These are phyloP conservation scores for Neelides sp. DNA, from an alignment of 1,140 invertebrate species.

Conservation along the genomic window DNA sequence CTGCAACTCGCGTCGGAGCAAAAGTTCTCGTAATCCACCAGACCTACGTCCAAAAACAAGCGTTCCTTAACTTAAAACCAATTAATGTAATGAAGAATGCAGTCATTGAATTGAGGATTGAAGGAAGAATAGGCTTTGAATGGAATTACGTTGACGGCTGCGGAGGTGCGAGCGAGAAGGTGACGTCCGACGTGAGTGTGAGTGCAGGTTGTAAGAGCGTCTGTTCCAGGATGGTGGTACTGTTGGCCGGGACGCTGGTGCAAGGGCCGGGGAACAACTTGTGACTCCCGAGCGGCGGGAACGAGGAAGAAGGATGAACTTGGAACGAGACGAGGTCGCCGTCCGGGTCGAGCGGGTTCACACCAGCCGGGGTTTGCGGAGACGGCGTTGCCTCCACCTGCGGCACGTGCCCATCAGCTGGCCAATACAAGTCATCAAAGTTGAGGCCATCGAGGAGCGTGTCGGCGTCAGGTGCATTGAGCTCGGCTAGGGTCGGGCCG, in stretches of 20 bases:
- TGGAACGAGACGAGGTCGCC: constrained; percentile 14
- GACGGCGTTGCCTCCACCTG: constrained; percentile 28
- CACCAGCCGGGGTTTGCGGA: constrained; percentile 21
- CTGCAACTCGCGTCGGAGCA: constrained; percentile 26
- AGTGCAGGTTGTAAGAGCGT: constrained; percentile 15
- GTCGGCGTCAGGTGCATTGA: constrained; percentile 73
- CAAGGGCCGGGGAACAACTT: constrained; percentile 8
- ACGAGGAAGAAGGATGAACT: constrained; percentile 23
- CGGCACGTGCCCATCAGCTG: constrained; percentile 42
- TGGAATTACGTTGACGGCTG: constrained; percentile 1
- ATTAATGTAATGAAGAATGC: neutral
- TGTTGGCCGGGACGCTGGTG: constrained; percentile 15
- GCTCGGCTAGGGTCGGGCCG: constrained; percentile 70
- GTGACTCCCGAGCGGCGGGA: constrained; percentile 14
- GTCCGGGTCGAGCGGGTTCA: constrained; percentile 21
- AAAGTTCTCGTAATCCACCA: constrained; percentile 24
- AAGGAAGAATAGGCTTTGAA: neutral
- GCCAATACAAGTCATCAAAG: constrained; percentile 67
- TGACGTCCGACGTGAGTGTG: constrained; percentile 11
- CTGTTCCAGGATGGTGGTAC: constrained; percentile 15
- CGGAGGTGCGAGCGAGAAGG: constrained; percentile 5
- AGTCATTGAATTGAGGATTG: too few relatives aligned
- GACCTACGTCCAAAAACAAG: constrained; percentile 16
- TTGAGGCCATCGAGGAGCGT: constrained; percentile 61
- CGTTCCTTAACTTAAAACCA: neutral